phyloP scores from a whole-genome alignment of 2,113 vertebrate species.

The Apteryx mantelli region DNA sequence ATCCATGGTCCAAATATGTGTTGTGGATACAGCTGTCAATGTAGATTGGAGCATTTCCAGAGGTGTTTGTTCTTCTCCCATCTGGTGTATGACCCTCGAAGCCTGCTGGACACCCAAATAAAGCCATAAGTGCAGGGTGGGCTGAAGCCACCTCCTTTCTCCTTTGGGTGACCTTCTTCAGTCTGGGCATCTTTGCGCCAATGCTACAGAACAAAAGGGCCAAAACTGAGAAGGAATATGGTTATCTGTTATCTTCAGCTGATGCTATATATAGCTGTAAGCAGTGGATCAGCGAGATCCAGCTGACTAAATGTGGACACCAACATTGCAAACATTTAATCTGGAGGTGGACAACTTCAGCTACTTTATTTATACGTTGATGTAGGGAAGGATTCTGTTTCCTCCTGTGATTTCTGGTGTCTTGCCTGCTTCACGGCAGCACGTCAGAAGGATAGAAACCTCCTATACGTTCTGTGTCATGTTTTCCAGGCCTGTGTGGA shows the following conservation, averaged over 20 bases:
- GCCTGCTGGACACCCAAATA: neutral
- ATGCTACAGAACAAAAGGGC: neutral
- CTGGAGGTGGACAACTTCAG: neutral
- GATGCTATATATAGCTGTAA: neutral
- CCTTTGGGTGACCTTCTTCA: neutral
- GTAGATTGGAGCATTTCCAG: neutral
- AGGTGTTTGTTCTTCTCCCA: neutral
- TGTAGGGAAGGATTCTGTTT: neutral
- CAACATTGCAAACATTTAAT: rapidly evolving
- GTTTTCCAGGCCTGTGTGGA: neutral
- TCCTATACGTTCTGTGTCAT: neutral
- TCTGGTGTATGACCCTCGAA: neutral
- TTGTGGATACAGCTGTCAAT: neutral
- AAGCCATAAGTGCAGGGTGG: neutral
- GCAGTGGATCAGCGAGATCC: neutral
- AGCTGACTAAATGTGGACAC: neutral
- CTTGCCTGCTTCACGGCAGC: neutral
- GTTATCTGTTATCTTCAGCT: neutral
- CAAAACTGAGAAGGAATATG: neutral
- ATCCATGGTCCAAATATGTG: rapidly evolving
- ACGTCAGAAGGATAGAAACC: neutral
- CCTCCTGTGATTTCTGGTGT: neutral
- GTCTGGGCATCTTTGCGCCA: neutral
- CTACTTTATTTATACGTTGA: neutral
- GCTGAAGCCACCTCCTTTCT: neutral